phyloP scores from a whole-genome alignment of 2,888 invertebrate species.

The Polyommatus icarus region DNA sequence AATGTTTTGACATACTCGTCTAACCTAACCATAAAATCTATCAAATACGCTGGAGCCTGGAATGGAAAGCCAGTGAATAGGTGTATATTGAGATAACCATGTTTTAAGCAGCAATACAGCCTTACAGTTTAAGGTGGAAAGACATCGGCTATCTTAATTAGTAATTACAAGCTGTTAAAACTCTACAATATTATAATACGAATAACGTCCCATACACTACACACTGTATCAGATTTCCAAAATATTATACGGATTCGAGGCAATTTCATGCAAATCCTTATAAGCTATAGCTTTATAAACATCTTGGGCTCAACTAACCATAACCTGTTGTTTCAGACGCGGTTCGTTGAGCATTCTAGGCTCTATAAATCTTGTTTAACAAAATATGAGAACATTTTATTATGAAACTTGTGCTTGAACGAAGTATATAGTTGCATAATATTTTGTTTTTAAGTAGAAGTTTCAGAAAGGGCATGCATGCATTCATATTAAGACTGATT shows the following conservation, averaged over 20 bases:
- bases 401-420: not conserved
- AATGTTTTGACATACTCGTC: no score
- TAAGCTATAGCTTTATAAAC: conserved; percentile 35
- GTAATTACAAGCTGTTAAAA: not conserved
- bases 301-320: conserved; percentile 38
- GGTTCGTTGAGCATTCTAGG: conserved; percentile 35
- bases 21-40: no score
- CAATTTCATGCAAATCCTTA: conserved; percentile 36
- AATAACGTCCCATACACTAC: not conserved
- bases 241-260: conserved; percentile 27
- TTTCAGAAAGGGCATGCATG: no score
- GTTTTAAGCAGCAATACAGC: no score
- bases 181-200: not conserved
- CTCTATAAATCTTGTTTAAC: conserved; percentile 34
- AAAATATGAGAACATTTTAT: conserved; percentile 24
- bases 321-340: conserved; percentile 39
- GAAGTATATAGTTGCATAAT: not conserved
- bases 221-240: conserved; percentile 5
- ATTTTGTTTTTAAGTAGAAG: no score
- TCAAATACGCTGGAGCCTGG: no score
- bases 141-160: not conserved
- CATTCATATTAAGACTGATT: no score
- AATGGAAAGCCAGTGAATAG: no score
- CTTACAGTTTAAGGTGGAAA: no score
- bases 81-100: no score